These are phyloP conservation scores for Amazona guildingii DNA, from an alignment of 2,113 vertebrate species.

Conservation along the genomic window DNA sequence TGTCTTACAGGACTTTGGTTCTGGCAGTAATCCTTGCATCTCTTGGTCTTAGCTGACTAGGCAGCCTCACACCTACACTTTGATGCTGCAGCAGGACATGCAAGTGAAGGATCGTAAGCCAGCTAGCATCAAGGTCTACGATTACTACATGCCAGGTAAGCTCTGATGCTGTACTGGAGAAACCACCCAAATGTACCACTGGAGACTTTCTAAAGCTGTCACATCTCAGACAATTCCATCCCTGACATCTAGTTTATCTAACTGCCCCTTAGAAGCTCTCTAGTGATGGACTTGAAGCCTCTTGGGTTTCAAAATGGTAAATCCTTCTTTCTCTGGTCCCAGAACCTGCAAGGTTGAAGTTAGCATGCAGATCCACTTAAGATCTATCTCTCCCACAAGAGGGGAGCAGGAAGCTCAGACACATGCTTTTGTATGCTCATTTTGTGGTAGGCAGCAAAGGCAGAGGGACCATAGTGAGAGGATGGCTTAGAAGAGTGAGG, in stretches of 20 bases:
- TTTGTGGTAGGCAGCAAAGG: not conserved
- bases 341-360: not conserved
- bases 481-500: not conserved
- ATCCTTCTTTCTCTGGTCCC: not conserved
- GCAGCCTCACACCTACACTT: conserved; percentile 30
- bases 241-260: not conserved
- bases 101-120: conserved; percentile 76
- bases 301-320: not conserved
- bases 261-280: not conserved
- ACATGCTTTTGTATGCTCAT: not conserved
- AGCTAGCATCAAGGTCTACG: conserved; percentile 80
- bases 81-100: conserved; percentile 53
- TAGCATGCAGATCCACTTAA: not conserved
- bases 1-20: not conserved
- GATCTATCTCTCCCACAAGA: not conserved
- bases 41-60: conserved; percentile 47
- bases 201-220: not conserved
- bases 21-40: not conserved
- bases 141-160: conserved; percentile 86
- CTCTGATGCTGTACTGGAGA: not conserved
- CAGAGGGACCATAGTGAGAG: not conserved
- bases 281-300: not conserved
- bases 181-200: not conserved
- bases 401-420: not conserved
- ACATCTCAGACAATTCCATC: not conserved